Conservation (phyloP, 2,797 vertebrate genomes). For the Neostethus bicornis region DNA sequence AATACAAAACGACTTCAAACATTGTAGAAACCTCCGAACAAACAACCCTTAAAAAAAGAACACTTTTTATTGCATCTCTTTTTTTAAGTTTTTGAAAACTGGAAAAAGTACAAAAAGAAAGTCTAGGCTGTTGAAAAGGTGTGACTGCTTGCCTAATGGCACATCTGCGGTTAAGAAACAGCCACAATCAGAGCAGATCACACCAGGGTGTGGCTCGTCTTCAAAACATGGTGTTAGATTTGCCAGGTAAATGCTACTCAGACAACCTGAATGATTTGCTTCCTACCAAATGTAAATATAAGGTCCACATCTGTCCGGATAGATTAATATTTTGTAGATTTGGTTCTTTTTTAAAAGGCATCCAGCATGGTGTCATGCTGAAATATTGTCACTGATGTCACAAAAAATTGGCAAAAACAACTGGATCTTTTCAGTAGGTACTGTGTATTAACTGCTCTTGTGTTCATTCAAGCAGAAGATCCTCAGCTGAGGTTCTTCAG, state of each 20-base stretch:
- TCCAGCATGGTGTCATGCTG: background rate
- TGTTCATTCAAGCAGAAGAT: conserved; percentile 55
- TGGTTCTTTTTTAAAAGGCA: conserved; percentile 2
- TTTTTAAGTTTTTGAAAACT: background rate
- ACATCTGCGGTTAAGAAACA: conserved; percentile 14
- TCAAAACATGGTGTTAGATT: background rate
- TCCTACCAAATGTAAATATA: background rate
- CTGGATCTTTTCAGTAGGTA: conserved; percentile 42
- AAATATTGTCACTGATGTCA: conserved; percentile 14
- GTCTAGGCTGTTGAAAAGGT: conserved; percentile 18
- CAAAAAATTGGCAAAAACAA: conserved; percentile 37
- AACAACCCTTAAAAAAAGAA: no score
- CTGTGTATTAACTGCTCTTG: conserved; percentile 50
- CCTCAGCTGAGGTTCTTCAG: conserved; percentile 61
- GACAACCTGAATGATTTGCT: background rate
- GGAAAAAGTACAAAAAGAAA: conserved; percentile 8
- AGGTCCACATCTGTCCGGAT: conserved; percentile 4
- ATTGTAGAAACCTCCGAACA: no score
- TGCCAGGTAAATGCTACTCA: background rate
- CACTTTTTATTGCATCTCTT: no score
- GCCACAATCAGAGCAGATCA: conserved; percentile 10
- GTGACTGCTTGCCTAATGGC: conserved; percentile 27
- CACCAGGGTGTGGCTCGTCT: background rate
- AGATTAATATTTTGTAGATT: conserved; percentile 10
- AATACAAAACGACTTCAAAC: no score